phyloP scores from a whole-genome alignment of 2,113 vertebrate species.

The Melanocharis versteri region DNA sequence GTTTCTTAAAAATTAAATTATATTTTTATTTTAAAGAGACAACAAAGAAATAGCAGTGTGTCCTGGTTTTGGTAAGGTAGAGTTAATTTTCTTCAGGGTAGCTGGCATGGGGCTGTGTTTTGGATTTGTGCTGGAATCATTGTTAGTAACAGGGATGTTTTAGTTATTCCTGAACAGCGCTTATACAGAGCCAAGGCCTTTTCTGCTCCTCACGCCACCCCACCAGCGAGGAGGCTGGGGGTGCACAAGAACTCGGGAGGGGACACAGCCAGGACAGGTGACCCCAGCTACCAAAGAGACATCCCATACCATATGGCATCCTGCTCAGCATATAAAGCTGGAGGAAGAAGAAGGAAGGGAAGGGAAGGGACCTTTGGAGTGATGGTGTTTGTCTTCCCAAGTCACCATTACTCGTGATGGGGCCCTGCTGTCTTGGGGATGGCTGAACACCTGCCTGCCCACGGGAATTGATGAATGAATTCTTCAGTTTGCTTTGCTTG shows the following conservation, averaged over 20 bases:
- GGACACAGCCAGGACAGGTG: background rate
- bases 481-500: background rate
- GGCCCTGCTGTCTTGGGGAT: background rate
- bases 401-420: fast-evolving
- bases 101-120: background rate
- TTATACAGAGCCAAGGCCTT: background rate
- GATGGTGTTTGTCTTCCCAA: background rate
- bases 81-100: background rate
- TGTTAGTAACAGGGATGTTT: background rate
- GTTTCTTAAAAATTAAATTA: background rate
- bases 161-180: background rate
- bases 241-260: background rate
- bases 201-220: background rate
- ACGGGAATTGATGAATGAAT: background rate
- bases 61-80: background rate
- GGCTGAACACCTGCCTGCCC: background rate
- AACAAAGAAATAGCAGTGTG: background rate
- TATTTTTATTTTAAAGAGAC: background rate
- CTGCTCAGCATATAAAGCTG: background rate
- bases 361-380: background rate
- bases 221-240: background rate
- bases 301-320: no score
- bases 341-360: background rate
- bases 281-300: background rate
- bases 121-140: background rate